Evolutionary conservation across 1,140 invertebrate species (phyloP), one percentile per base, ranked within the genome.

Genomic region (Drosophila repleta): DNA sequence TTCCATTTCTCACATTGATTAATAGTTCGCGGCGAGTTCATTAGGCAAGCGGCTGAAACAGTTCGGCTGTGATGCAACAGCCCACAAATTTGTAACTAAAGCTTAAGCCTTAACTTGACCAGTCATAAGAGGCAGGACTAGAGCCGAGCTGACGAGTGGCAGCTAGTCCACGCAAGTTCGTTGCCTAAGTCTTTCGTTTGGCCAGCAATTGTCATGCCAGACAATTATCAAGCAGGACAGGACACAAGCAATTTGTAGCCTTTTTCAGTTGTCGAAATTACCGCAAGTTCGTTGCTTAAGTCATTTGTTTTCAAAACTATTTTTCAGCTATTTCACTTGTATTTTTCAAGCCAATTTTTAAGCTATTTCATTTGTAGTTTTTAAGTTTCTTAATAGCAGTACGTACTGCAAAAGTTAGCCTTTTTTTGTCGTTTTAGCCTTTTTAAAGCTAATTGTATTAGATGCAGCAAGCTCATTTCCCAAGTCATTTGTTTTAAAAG

Each of bases 141-240:
- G 20, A 55, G 20, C 20, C 32, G 13, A 43, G 17, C 15, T 29
- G 49, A n/a, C 32, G 13, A 43, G 17, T 15, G 20, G 49, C 32
- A 55, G n/a, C 6, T 2, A 17, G 35, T 4, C 26, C 20, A 41
- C 5, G 13, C 52, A 60, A 72, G 71, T 74, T 74, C n/a, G 65
- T 62, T 11, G 48, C 70, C 41, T 73, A 67, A 73, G 64, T 73
- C 51, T 49, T 64, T 64, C 43, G 52, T 29, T 29, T 7, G 2
- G 29, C 29, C 2, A 29, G 6, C 29, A 29, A 10, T 29, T 29
- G 7, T 5, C 29, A 8, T 29, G 29, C 29, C 29, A 8, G 8
- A 5, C 4, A 8, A 29, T 7, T 29, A 8, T 29, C 29, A 29
- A 29, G 7, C 29, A 29, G 29, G 29, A 29, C 29, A 29, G 29